Evolutionary conservation across 2,113 vertebrate species (phyloP).

Genomic region (Serinus canaria): DNA sequence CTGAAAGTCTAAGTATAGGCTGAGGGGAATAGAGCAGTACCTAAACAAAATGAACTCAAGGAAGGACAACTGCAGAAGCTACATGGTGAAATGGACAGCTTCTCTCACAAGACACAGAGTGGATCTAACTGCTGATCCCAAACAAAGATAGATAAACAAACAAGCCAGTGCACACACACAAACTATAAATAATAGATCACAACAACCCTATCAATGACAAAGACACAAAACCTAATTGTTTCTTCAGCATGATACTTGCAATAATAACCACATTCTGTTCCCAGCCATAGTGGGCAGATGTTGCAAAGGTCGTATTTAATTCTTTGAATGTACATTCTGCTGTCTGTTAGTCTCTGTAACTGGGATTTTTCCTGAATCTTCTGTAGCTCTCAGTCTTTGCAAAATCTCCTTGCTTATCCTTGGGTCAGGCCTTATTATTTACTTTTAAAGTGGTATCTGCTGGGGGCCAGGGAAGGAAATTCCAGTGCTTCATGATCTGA

Average conservation of each 20-base stretch:
- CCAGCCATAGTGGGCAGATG: neutral
- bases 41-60: neutral
- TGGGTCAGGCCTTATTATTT: neutral
- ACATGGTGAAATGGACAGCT: neutral
- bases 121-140: neutral
- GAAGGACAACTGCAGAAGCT: neutral
- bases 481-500: neutral
- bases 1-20: neutral
- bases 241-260: neutral
- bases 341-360: neutral
- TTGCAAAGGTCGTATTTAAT: neutral
- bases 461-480: rapidly evolving
- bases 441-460: neutral
- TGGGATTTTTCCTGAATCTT: neutral
- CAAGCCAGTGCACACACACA: neutral
- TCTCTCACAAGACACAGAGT: neutral
- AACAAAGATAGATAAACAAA: neutral
- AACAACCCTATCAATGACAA: neutral
- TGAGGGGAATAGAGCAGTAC: neutral
- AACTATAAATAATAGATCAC: neutral
- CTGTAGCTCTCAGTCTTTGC: neutral
- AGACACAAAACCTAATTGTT: neutral
- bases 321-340: neutral
- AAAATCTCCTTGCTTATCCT: neutral
- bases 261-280: neutral